phyloP scores from a whole-genome alignment of 2,113 vertebrate genomes.

The Speoplatyrhinus poulsoni region DNA sequence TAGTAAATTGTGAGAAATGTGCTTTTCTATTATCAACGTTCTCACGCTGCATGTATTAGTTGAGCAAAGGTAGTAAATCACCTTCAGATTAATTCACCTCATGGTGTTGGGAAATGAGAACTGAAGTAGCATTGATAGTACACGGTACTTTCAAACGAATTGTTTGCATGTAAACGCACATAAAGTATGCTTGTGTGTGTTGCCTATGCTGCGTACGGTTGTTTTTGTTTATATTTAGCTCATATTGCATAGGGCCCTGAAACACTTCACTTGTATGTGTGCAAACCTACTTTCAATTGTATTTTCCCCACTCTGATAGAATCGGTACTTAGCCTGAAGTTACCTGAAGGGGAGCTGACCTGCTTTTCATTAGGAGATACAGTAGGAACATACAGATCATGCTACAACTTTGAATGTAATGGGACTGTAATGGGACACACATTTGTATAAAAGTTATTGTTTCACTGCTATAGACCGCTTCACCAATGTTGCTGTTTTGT shows the following conservation, averaged over 20 bases:
- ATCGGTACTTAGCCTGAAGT: slow-evolving; percentile 53
- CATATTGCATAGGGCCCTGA: no score
- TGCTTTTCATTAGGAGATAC: slow-evolving; percentile 47
- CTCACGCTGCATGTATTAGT: slow-evolving; percentile 43
- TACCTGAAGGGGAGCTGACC: slow-evolving; percentile 57
- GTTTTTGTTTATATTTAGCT: neutral
- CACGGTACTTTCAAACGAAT: slow-evolving; percentile 11
- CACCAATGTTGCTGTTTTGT: slow-evolving; percentile 43
- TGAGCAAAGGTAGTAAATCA: slow-evolving; percentile 45
- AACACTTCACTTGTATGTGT: neutral
- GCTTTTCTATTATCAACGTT: slow-evolving; percentile 45
- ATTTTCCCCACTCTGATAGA: slow-evolving; percentile 45
- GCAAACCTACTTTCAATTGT: slow-evolving; percentile 47
- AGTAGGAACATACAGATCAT: slow-evolving; percentile 30
- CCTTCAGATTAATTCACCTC: slow-evolving; percentile 24
- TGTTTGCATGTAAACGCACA: slow-evolving; percentile 3
- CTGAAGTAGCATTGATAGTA: slow-evolving; percentile 6
- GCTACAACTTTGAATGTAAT: slow-evolving; percentile 19
- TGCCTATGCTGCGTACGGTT: neutral
- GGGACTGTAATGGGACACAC: slow-evolving; percentile 5
- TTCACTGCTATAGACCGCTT: slow-evolving; percentile 32
- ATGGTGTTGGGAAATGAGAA: slow-evolving; percentile 8
- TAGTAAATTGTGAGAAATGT: slow-evolving; percentile 54
- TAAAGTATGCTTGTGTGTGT: neutral
- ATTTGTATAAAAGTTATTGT: slow-evolving; percentile 41